phyloP scores from a whole-genome alignment of 2,113 vertebrate genomes.

The Cochlearius cochlearius region DNA sequence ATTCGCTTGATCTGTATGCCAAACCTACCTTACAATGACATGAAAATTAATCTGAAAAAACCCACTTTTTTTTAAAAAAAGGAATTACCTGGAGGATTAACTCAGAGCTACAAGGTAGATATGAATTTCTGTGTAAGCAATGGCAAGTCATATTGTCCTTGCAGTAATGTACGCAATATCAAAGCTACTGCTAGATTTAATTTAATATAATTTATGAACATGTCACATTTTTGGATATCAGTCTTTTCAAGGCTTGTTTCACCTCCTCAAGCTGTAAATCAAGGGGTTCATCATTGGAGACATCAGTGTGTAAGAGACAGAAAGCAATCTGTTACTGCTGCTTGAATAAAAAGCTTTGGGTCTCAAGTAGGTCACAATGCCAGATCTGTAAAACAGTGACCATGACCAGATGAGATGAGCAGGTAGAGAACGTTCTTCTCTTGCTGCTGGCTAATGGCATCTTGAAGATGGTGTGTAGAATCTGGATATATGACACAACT shows the following conservation, averaged over 20 bases:
- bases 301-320: background rate
- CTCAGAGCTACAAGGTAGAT: too few species aligned
- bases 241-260: background rate
- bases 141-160: background rate
- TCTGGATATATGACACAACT: background rate
- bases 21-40: background rate
- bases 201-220: background rate
- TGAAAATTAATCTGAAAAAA: background rate
- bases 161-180: background rate
- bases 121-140: background rate
- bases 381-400: background rate
- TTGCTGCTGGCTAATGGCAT: background rate
- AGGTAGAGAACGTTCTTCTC: background rate
- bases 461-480: background rate
- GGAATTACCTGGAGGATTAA: background rate
- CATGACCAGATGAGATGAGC: background rate
- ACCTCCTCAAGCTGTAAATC: background rate
- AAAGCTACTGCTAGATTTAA: background rate
- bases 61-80: background rate
- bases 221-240: background rate
- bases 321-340: background rate
- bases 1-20: background rate
- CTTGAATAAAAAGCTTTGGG: background rate
- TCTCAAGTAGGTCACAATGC: background rate
- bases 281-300: background rate